Conservation (phyloP, 2,888 invertebrate genomes). For the Stenchaetothrips biformis region DNA sequence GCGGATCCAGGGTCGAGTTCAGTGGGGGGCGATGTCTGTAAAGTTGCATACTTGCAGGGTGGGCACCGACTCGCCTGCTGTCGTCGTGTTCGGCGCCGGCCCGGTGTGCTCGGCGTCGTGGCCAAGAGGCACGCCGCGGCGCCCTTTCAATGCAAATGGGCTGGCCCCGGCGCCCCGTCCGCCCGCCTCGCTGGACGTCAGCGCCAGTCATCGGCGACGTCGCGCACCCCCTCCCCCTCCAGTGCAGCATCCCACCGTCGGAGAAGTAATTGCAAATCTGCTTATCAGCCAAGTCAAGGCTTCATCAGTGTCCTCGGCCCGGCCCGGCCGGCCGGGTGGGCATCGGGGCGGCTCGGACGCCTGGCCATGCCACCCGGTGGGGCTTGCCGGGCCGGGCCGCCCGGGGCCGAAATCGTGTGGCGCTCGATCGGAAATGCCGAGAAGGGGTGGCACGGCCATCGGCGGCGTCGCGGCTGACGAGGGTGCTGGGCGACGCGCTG, state of each 20-base stretch:
- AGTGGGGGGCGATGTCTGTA: too few relatives aligned
- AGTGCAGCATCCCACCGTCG: conserved; percentile 14
- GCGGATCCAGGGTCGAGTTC: too few relatives aligned
- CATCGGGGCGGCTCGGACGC: background rate
- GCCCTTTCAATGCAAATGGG: conserved; percentile 16
- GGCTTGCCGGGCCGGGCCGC: background rate
- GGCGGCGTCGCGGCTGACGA: background rate
- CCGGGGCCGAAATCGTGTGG: background rate
- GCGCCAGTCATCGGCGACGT: background rate
- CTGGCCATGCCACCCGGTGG: background rate
- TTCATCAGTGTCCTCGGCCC: conserved; percentile 16
- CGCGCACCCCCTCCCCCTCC: background rate
- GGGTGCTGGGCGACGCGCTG: background rate
- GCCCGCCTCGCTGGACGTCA: background rate
- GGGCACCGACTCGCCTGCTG: too few relatives aligned
- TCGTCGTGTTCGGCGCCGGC: too few relatives aligned
- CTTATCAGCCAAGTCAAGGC: conserved; percentile 21
- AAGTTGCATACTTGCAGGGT: too few relatives aligned
- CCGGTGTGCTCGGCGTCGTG: too few relatives aligned
- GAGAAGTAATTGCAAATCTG: conserved; percentile 25
- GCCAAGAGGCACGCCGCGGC: background rate
- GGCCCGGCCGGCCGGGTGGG: background rate
- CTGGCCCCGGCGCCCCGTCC: background rate
- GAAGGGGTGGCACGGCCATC: background rate
- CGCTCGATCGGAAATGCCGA: conserved; percentile 9